Evolutionary conservation across 2,888 invertebrate genomes (phyloP), one percentile per base, ranked within the genome.

Genomic region (Slavum lentiscoides): DNA sequence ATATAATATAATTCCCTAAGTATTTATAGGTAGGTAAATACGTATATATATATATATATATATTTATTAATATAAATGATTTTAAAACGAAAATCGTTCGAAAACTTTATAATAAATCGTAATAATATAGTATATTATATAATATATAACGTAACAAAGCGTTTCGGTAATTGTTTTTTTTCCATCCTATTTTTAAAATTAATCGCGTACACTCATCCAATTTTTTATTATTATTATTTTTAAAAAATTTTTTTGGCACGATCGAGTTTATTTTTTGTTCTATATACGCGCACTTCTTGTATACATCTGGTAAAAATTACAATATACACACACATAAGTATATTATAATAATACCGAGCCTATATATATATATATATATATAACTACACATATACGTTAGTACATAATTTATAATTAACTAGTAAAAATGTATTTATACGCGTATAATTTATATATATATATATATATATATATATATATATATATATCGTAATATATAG

Each of bases 191-290:
- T 30, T 30, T 30, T 30, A 2, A 30, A 43, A n/a, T 55, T 21
- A 68, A 68, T 66, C 23, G 67, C 73, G 49, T 49, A 49, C 49
- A 11, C 13, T 68, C 23, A 21, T 7, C 17, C 19, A 49, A 23
- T 49, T 62, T 37, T 58, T 39, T 39, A 43, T 19, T 58, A 8
- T 39, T 39, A 30, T 49, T 61, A 66, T 37, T 37, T 66, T 76
- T 30, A n/a, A n/a, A n/a, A n/a, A n/a, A n/a, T 59, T 30, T 69
- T 74, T 76, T 76, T 76, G 76, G 76, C 76, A 76, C 76, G 67
- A 68, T 69, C 59, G 30, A 68, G 23, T 55, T 39, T 2, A n/a
- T 64, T 19, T 73, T 43, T 43, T 64, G 1, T 19, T 61, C 13
- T 53, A 53, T 17, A 53, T 15, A 53, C 53, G 13, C 13, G 53